These are phyloP conservation scores for Tolypeutes matacus DNA, from an alignment of 2,797 vertebrate species.

Conservation along the genomic window DNA sequence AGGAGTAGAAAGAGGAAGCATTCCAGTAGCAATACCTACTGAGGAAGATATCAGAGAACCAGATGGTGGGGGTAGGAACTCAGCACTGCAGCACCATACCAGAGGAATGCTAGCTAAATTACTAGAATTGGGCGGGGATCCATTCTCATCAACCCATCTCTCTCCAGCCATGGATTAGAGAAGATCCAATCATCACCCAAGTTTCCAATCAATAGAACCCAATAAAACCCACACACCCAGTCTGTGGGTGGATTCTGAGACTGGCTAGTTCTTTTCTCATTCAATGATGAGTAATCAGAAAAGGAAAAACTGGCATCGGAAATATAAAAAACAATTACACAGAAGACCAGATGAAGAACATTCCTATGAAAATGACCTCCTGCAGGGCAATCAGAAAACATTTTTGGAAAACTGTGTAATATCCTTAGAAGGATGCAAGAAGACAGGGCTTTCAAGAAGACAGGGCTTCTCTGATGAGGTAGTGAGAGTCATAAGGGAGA, in stretches of 20 bases:
- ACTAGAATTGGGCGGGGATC: neutral
- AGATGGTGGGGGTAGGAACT: neutral
- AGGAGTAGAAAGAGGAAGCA: neutral
- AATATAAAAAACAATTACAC: neutral
- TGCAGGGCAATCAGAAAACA: neutral
- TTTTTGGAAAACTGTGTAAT: constrained; percentile 45
- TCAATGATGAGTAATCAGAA: constrained; percentile 64
- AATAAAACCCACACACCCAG: constrained; percentile 36
- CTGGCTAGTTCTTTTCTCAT: neutral
- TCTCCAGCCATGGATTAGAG: constrained; percentile 9
- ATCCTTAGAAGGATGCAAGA: neutral
- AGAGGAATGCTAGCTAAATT: neutral
- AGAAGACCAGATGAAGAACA: constrained; percentile 30
- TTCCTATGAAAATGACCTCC: constrained; percentile 56
- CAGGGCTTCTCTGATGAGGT: neutral
- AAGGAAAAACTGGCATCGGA: constrained; percentile 30
- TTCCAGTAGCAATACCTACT: neutral
- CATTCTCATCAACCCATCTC: neutral
- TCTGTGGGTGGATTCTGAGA: constrained; percentile 57
- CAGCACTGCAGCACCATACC: neutral
- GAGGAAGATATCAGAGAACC: neutral
- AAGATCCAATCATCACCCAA: constrained; percentile 45
- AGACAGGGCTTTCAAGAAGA: neutral
- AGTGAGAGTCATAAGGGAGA: neutral
- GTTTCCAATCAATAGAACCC: constrained; percentile 15